These are phyloP conservation scores for Sebastes nivosus DNA, from an alignment of 2,797 vertebrate species.

Conservation along the genomic window DNA sequence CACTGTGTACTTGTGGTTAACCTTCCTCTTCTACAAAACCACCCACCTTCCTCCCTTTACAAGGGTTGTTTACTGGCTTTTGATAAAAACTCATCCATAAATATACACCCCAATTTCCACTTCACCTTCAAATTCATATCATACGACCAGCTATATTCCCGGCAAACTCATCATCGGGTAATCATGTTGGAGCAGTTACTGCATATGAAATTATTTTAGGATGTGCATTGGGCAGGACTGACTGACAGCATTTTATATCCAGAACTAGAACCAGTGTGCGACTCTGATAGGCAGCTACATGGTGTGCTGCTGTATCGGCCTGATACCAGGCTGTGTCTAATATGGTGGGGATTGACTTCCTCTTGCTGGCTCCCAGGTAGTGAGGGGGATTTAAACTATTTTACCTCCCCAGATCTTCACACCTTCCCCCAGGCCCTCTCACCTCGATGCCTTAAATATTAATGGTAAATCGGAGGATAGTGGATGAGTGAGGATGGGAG, in stretches of 20 bases:
- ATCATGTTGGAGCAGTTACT: constrained; percentile 45
- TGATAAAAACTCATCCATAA: constrained; percentile 38
- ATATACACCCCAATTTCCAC: constrained; percentile 43
- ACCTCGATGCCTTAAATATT: constrained; percentile 81
- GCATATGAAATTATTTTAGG: constrained; percentile 53
- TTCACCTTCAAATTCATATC: constrained; percentile 51
- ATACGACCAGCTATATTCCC: constrained; percentile 25
- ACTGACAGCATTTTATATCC: constrained; percentile 49
- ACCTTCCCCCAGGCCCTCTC: constrained; percentile 78
- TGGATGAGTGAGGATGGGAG: constrained; percentile 67
- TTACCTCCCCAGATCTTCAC: constrained; percentile 77
- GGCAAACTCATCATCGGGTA: constrained; percentile 43
- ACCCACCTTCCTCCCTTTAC: constrained; percentile 27
- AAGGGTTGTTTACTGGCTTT: constrained; percentile 42
- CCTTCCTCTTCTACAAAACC: constrained; percentile 18
- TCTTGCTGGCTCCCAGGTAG: constrained; percentile 65
- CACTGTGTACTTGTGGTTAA: constrained; percentile 4
- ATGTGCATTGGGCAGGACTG: constrained; percentile 30
- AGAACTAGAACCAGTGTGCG: constrained; percentile 40
- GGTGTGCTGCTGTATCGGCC: constrained; percentile 63
- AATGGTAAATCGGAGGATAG: constrained; percentile 73
- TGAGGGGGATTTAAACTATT: constrained; percentile 78
- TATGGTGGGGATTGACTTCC: constrained; percentile 74
- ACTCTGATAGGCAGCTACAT: constrained; percentile 58
- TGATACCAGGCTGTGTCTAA: constrained; percentile 79